Conservation (phyloP, 2,113 vertebrate species). For the Laterallus jamaicensis region DNA sequence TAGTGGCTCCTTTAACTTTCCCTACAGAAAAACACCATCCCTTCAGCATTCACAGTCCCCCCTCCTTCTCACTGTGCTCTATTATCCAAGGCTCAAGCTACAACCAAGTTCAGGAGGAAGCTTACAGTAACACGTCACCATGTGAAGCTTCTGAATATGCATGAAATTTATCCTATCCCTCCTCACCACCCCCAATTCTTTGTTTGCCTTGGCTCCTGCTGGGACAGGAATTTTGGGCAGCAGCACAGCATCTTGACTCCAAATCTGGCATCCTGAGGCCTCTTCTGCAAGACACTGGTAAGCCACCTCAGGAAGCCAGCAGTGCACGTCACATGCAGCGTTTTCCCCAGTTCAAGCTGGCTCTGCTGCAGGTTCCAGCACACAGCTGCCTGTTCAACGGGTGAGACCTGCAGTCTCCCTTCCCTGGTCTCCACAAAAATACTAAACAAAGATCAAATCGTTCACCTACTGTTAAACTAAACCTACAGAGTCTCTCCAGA, state of each 20-base stretch:
- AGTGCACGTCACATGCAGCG: accelerated
- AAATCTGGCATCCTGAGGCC: neutral
- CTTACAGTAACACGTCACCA: neutral
- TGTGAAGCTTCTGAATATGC: neutral
- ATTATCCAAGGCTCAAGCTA: neutral
- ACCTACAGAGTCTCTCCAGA: neutral
- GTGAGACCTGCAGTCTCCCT: neutral
- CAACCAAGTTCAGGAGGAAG: accelerated
- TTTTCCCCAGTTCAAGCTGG: neutral
- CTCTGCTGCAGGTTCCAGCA: neutral
- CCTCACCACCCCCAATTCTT: neutral
- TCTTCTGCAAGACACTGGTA: neutral
- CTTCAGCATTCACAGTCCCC: neutral
- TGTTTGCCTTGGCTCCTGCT: neutral
- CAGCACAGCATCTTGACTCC: neutral
- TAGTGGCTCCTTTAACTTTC: neutral
- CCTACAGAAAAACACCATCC: neutral
- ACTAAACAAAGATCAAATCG: neutral
- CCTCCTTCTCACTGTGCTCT: neutral
- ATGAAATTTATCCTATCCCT: neutral
- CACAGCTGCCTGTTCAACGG: neutral
- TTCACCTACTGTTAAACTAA: neutral
- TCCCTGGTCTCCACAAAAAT: neutral
- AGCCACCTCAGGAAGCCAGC: neutral
- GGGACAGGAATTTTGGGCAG: neutral